These are phyloP conservation scores for Chalcosyrphus nemorum DNA, from an alignment of 2,888 invertebrate species.

Conservation along the genomic window DNA sequence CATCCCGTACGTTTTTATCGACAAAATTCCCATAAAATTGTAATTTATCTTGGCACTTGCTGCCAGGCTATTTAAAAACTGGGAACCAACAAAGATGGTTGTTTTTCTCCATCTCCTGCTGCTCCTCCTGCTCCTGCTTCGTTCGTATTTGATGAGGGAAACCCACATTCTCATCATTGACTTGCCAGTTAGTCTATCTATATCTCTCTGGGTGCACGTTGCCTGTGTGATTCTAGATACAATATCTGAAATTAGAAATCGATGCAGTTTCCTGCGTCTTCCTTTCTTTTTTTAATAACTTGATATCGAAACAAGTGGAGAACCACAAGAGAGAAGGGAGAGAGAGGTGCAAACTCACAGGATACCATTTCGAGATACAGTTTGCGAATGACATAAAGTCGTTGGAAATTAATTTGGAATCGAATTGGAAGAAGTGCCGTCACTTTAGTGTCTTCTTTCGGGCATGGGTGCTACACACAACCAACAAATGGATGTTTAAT, in stretches of 20 bases:
- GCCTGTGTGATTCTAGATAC: conserved; percentile 45
- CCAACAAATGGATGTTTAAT: conserved; percentile 42
- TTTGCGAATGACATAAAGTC: conserved; percentile 37
- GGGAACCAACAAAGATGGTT: conserved; percentile 20
- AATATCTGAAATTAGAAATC: conserved; percentile 72
- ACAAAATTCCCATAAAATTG: conserved; percentile 73
- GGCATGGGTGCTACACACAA: conserved; percentile 1
- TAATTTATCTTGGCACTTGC: conserved; percentile 73
- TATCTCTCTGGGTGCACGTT: conserved; percentile 30
- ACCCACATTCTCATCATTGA: conserved; percentile 44
- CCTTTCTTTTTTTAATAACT: conserved; percentile 39
- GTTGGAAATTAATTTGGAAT: conserved; percentile 62
- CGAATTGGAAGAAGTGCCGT: conserved; percentile 38
- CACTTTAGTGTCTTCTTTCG: conserved; percentile 41
- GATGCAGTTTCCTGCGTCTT: conserved; percentile 68
- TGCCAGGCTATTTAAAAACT: conserved; percentile 71
- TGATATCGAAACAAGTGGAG: conserved; percentile 8
- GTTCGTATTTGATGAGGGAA: conserved; percentile 5
- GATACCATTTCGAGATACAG: conserved; percentile 12
- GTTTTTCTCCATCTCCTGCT: too few relatives aligned
- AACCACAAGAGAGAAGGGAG: not conserved
- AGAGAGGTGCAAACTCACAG: not conserved
- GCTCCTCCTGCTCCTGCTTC: not conserved
- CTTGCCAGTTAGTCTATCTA: conserved; percentile 45
- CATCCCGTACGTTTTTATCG: conserved; percentile 59